Evolutionary conservation across 2,888 invertebrate genomes (phyloP), one percentile per base, ranked within the genome.

Genomic region (Clivina fossor): DNA sequence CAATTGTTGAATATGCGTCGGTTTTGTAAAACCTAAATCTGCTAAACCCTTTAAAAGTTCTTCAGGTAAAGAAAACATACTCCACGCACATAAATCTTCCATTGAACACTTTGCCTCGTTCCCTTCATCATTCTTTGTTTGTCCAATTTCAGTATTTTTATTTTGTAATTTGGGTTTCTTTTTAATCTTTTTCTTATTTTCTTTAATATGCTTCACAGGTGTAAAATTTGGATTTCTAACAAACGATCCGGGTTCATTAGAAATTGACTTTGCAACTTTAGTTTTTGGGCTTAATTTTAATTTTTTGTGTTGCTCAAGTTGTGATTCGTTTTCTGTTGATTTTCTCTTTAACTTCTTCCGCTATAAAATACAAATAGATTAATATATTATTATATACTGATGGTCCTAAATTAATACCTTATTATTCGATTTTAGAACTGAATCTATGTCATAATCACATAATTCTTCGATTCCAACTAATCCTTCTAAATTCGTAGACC

Each of bases 1-100:
- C 57, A 88, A 68, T 15, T 82, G 77, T 72, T 99, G 98, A 67
- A 99, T 98, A 64, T 85, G 81, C 0, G 97, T 98, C 0, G 99
- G 98, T 16, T 81, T 76, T 32, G 76, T 76, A 71, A 94, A 96
- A 0, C 85, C 84, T 62, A 86, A 78, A 57, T 90, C 89, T 9
- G 81, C 77, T 0, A 98, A 71, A 1, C 91, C 89, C 65, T 79
- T 80, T 26, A 93, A 69, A 53, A 97, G 80, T 2, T 79, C 71
- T 2, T 80, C 76, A 1, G 88, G 87, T 8, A 95, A 81, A 63
- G 85, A 85, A 55, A 85, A 78, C 44, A 79, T 78, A 4, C 78
- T 78, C 90, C 89, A 89, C 0, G 80, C 77, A 62, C 80, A 67
- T 74, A 79, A 75, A 63, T 80, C 77, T 60, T 77, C 76, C 0